These are phyloP conservation scores for Pseudomyrmex flavicornis DNA, from an alignment of 1,140 invertebrate species.

Conservation along the genomic window DNA sequence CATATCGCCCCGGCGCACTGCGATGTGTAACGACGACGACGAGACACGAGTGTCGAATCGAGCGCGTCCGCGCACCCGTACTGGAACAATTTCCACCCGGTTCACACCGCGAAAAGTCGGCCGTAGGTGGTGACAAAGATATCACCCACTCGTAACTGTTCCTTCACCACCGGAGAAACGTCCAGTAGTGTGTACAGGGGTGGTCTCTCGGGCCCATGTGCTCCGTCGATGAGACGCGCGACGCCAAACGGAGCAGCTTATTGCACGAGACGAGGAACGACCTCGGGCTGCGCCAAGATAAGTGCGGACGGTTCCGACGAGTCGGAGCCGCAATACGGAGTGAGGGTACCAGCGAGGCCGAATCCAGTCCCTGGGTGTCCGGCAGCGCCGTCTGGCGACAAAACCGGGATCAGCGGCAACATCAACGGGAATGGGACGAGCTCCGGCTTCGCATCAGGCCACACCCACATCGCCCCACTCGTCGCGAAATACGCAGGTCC, in stretches of 20 bases:
- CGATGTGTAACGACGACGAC: background rate
- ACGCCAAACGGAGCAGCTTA: slow-evolving; percentile 15
- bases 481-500: background rate
- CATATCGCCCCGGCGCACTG: slow-evolving; percentile 51
- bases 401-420: slow-evolving; percentile 47
- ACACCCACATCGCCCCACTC: slow-evolving; percentile 62
- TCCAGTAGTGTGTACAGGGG: background rate
- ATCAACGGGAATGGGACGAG: slow-evolving; percentile 75
- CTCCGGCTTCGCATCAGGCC: slow-evolving; percentile 41
- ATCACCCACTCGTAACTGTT: slow-evolving; percentile 27
- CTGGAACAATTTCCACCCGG: slow-evolving; percentile 45
- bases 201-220: slow-evolving; percentile 46
- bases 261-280: slow-evolving; percentile 56
- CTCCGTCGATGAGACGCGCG: slow-evolving; percentile 30
- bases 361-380: slow-evolving; percentile 64
- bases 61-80: slow-evolving; percentile 58
- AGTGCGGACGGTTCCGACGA: slow-evolving; percentile 65
- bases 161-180: slow-evolving; percentile 44
- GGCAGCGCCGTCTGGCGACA: slow-evolving; percentile 74
- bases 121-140: background rate
- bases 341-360: slow-evolving; percentile 78
- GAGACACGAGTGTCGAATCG: slow-evolving; percentile 22
- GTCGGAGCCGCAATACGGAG: slow-evolving; percentile 80
- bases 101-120: slow-evolving; percentile 20
- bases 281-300: slow-evolving; percentile 67